A percentile compares a stretch with the other conserved stretches of the same genome.
Evolutionary conservation across 2,113 vertebrate genomes (phyloP).

Genomic region (Ginglymostoma cirratum): DNA sequence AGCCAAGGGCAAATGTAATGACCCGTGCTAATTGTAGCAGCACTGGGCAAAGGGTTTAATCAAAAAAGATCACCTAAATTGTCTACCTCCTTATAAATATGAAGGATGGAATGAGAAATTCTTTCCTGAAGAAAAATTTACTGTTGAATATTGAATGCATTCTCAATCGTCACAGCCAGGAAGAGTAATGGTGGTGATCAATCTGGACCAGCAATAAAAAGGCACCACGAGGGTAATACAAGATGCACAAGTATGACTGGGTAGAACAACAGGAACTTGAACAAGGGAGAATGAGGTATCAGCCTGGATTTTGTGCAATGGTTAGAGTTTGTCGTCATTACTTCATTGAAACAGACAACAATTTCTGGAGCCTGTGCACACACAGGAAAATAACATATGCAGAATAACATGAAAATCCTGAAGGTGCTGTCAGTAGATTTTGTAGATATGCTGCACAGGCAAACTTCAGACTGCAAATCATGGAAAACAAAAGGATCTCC

Average conservation of each 20-base stretch:
- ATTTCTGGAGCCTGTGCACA: background rate
- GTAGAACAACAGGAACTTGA: background rate
- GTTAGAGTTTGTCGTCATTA: background rate
- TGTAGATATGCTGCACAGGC: background rate
- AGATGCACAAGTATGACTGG: background rate
- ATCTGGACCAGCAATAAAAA: background rate
- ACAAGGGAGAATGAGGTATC: background rate
- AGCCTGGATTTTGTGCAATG: background rate
- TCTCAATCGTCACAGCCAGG: background rate
- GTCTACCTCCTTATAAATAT: background rate
- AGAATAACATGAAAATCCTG: background rate
- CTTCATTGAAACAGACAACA: background rate
- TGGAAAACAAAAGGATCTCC: background rate
- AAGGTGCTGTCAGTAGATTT: background rate
- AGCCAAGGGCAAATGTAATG: background rate
- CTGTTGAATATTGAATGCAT: background rate
- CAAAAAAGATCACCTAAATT: background rate
- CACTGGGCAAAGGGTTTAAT: background rate
- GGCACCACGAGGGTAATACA: background rate
- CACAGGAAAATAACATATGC: background rate
- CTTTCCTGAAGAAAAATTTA: background rate
- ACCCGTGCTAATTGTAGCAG: background rate
- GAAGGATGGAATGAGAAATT: background rate
- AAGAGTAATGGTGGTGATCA: background rate
- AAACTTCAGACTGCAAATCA: background rate